Percentiles rank a stretch among this genome's conserved stretches.
Evolutionary conservation across 2,797 vertebrate species (phyloP).

Genomic region (Intellagama lesueurii): DNA sequence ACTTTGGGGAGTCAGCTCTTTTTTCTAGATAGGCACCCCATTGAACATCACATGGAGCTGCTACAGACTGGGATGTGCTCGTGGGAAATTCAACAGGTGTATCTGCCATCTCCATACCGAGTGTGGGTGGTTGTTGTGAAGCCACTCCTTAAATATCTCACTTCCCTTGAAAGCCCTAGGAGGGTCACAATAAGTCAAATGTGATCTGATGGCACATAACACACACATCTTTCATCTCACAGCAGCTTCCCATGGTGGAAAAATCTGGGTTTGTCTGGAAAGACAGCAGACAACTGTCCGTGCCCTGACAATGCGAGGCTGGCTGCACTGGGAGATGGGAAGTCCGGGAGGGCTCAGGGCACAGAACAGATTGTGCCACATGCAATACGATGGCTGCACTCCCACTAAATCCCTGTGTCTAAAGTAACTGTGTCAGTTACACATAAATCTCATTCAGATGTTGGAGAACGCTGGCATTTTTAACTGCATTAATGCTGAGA

Average conservation of each 20-base stretch:
- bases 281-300: no score
- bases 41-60: background rate
- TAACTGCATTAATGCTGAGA: background rate
- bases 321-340: background rate
- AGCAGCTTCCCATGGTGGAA: background rate
- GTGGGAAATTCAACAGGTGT: background rate
- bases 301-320: background rate
- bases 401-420: background rate
- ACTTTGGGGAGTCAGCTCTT: background rate
- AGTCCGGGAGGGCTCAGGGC: no score
- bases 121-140: background rate
- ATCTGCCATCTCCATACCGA: no score
- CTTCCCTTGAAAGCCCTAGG: no score
- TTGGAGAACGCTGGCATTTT: background rate
- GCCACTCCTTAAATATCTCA: no score
- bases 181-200: no score
- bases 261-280: background rate
- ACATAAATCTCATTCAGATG: background rate
- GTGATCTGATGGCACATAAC: no score
- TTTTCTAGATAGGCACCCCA: background rate
- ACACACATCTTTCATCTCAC: background rate
- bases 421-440: background rate
- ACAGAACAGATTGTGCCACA: background rate
- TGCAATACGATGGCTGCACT: background rate
- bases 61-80: background rate